Evolutionary conservation across 2,888 invertebrate genomes (phyloP), one percentile per base, ranked within the genome.

Genomic region (Drosophila demipolita): DNA sequence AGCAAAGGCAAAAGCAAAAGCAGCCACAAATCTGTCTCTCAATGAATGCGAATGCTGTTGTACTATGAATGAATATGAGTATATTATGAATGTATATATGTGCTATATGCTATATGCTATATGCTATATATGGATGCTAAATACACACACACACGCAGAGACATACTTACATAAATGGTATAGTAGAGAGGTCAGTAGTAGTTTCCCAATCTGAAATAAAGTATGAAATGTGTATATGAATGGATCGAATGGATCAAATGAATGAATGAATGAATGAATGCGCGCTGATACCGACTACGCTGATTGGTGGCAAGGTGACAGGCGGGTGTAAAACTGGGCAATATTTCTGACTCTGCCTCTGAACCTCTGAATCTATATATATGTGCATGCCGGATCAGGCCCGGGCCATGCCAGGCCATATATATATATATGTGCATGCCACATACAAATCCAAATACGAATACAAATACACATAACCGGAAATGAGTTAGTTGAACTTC

Each of bases 401-500:
- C 52, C 57, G 52, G 54, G 42, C 52, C 65, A 65, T 40, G 26
- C 23, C 78, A 68, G 62, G 70, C 75, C 75, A 60, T 40, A 49
- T 52, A 48, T 36, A 68, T 40, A 38, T 4, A 64, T 70, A 60
- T 72, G 70, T 61, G 67, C 66, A 67, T 59, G 59, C 42, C 23
- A 58, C 53, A 53, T 36, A 71, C 53, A 49, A 54, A 38, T 26
- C 73, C 38, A 68, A 49, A 53, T 38, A 55, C 54, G 35, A 11
- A 63, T 54, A 64, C 40, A 58, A 45, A 62, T 72, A 80, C 74
- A 80, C 86, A 88, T 82, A 84, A 90, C 86, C 91, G 91, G 91
- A 91, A 91, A 91, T 91, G 91, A 91, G 91, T 91, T 91, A 91
- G 91, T 91, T 91, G 90, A 91, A 91, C 91, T 91, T 91, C 91